Base-by-base conservation (phyloP, 2,113 vertebrate genomes). In the Coregonus clupeaformis region DNA sequence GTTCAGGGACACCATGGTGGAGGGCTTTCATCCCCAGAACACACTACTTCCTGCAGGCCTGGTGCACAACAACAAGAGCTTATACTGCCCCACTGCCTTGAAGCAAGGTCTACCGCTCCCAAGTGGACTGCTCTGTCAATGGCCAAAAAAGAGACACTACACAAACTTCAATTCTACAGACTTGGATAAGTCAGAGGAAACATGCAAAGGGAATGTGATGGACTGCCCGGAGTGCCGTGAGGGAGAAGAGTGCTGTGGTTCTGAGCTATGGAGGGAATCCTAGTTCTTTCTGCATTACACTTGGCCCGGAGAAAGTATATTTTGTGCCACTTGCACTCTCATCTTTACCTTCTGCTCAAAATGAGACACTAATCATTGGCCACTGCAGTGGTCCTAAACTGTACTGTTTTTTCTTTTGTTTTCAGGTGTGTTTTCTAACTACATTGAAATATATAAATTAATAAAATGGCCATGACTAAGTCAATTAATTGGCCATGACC, bases 401-500 rank as follows among this genome's bases (percentile, higher is more conserved):
- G 80, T 86, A 81, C 79, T 82, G 78, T 71, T 55, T 67, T 84
- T 81, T 77, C 80, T 69, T 84, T 83, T 79, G 69, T 77, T 85
- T 89, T 76, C 84, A 84, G 84, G 72, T 86, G 72, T 80, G 78
- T 92, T 91, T 87, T 90, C 86, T 86, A 89, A 80, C 76, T 84
- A 77, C 42, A 65, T 89, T 87, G 71, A 85, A 83, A 88, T 78
- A 87, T 27, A 27, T 27, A 27, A 1, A 27, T 27, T 79, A 82
- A 63, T n/a, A 82, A 57, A 85, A 89, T 88, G 89, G 90, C 90
- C 88, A 88, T 89, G 78, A 88, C 86, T 76, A 86, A 82, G 91
- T 91, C 89, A 90, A 82, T 69, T 83, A 83, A 86, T 86, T 90
- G 89, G 85, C 89, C 89, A 84, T 79, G 89, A 91, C 87, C 88